Evolutionary conservation across 64 coral and sea anemone genomes (phyloP).

Genomic region (Montipora capricornis): DNA sequence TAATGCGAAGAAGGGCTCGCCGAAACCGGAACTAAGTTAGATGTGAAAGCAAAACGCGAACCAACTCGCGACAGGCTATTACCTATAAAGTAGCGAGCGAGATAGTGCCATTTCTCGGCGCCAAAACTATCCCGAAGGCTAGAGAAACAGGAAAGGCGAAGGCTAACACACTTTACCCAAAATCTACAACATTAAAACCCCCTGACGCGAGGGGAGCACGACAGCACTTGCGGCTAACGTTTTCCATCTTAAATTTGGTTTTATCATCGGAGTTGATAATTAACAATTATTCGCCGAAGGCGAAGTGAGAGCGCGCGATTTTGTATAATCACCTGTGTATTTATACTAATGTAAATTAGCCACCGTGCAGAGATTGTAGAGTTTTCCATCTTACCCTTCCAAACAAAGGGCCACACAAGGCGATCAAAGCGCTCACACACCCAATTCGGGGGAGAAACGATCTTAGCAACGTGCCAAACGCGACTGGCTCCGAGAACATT

Average conservation of each 20-base stretch:
- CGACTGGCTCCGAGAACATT: neutral
- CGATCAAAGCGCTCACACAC: neutral
- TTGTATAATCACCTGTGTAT: too few species aligned
- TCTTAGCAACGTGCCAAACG: conserved; percentile 12
- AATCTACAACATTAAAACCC: neutral
- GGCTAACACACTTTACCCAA: neutral
- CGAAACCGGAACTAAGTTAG: too few species aligned
- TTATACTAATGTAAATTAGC: too few species aligned
- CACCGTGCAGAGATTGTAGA: too few species aligned
- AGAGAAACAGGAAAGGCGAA: neutral
- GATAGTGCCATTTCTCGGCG: neutral
- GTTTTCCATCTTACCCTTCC: neutral
- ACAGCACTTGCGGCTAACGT: neutral
- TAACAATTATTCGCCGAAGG: too few species aligned
- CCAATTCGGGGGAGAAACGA: neutral
- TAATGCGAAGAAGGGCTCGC: too few species aligned
- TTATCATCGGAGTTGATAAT: too few species aligned
- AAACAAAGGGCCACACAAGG: neutral
- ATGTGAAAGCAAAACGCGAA: neutral
- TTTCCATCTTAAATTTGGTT: neutral
- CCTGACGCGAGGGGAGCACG: neutral
- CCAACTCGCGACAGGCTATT: neutral
- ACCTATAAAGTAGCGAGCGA: neutral
- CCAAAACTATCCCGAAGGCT: neutral
- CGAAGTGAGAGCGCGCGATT: too few species aligned